These are phyloP conservation scores for Mylabris phalerata DNA, from an alignment of 1,140 invertebrate species.

Conservation along the genomic window DNA sequence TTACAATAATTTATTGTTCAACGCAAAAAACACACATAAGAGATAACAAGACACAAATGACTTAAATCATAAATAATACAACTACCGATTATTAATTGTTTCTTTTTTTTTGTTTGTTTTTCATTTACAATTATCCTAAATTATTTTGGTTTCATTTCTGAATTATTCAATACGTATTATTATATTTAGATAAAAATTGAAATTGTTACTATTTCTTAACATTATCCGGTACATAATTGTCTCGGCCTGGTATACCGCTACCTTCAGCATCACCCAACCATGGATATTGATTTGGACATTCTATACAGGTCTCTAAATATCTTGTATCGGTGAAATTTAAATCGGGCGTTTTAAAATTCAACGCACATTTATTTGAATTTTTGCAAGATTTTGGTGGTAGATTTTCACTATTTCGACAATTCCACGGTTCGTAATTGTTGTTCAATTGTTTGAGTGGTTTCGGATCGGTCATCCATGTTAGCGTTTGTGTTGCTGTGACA, in stretches of 20 bases:
- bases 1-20: no score
- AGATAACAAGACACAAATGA: no score
- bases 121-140: no score
- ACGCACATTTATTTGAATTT: conserved; percentile 74
- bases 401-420: conserved; percentile 65
- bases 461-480: conserved; percentile 88
- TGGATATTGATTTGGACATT: conserved; percentile 80
- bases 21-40: no score
- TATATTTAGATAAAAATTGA: no score
- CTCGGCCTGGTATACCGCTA: conserved; percentile 66
- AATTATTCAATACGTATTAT: no score
- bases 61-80: no score
- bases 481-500: conserved; percentile 81
- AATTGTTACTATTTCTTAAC: conserved; percentile 15
- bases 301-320: conserved; percentile 81
- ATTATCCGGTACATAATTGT: conserved; percentile 75
- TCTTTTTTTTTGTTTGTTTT: no score
- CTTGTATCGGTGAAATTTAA: conserved; percentile 71
- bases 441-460: conserved; percentile 59
- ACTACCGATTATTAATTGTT: no score
- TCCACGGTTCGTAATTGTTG: conserved; percentile 73
- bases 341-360: conserved; percentile 68
- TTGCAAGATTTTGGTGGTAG: conserved; percentile 68
- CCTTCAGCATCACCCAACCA: conserved; percentile 82
- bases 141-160: no score